phyloP scores from a whole-genome alignment of 2,888 invertebrate genomes.

The Autographa gamma region DNA sequence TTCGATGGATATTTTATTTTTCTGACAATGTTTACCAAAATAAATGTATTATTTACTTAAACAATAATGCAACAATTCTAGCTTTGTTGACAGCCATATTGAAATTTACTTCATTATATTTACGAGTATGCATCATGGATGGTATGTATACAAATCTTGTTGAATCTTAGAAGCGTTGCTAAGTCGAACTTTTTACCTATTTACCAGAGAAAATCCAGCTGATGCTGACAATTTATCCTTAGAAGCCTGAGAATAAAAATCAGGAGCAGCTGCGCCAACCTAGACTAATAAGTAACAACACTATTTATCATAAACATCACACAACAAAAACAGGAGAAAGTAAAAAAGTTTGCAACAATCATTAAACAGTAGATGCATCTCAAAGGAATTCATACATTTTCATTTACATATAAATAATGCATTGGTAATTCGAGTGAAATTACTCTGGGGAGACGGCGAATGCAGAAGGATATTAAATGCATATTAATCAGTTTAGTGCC shows the following conservation, averaged over 20 bases:
- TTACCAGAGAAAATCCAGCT: not conserved
- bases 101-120: too few relatives aligned
- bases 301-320: conserved; percentile 13
- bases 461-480: conserved; percentile 72
- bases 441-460: conserved; percentile 67
- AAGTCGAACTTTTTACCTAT: not conserved
- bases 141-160: not conserved
- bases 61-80: too few relatives aligned
- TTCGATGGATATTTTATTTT: too few relatives aligned
- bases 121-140: too few relatives aligned
- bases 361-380: conserved; percentile 49
- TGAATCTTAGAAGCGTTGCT: conserved; percentile 12
- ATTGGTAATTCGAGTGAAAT: conserved; percentile 76
- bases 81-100: too few relatives aligned
- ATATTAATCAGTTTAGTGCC: conserved; percentile 74
- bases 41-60: too few relatives aligned
- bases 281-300: not conserved
- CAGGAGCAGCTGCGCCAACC: not conserved
- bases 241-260: not conserved
- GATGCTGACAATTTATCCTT: not conserved
- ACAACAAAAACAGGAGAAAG: conserved; percentile 37
- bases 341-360: conserved; percentile 46
- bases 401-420: conserved; percentile 81
- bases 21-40: too few relatives aligned
- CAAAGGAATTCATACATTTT: conserved; percentile 69